These are phyloP conservation scores for Trichoplusia ni DNA, from an alignment of 1,140 invertebrate genomes.

Conservation along the genomic window DNA sequence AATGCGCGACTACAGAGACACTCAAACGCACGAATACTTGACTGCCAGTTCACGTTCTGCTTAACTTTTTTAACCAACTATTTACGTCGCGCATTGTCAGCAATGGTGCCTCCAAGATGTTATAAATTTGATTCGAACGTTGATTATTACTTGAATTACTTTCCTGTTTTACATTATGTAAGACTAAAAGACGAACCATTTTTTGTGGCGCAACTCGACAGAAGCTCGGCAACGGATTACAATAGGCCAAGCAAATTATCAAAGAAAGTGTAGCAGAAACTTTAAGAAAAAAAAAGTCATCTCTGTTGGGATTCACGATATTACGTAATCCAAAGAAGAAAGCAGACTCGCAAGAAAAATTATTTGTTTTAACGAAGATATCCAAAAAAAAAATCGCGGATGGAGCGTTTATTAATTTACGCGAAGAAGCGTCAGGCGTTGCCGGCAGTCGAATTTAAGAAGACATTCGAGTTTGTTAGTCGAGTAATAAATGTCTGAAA, in stretches of 20 bases:
- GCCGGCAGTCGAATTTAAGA: background rate
- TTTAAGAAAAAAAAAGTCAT: slow-evolving; percentile 15
- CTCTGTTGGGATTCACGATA: too few species aligned
- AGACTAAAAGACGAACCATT: background rate
- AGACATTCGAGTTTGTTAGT: background rate
- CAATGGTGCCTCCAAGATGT: too few species aligned
- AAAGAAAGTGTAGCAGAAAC: background rate
- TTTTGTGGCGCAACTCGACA: background rate
- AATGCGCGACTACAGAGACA: too few species aligned
- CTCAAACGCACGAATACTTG: too few species aligned
- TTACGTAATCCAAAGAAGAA: background rate
- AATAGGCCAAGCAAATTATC: too few species aligned
- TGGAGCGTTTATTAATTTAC: background rate
- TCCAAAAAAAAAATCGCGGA: background rate
- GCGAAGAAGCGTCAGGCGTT: background rate
- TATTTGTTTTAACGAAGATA: background rate
- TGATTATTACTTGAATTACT: too few species aligned
- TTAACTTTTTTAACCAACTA: too few species aligned
- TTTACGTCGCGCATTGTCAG: too few species aligned
- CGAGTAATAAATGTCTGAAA: background rate
- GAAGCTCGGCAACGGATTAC: background rate
- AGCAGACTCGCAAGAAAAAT: background rate
- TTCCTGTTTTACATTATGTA: too few species aligned
- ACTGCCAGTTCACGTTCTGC: too few species aligned
- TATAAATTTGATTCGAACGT: too few species aligned